Conservation (phyloP, 2,113 vertebrate species). For the Poeciliopsis turrubarensis region DNA sequence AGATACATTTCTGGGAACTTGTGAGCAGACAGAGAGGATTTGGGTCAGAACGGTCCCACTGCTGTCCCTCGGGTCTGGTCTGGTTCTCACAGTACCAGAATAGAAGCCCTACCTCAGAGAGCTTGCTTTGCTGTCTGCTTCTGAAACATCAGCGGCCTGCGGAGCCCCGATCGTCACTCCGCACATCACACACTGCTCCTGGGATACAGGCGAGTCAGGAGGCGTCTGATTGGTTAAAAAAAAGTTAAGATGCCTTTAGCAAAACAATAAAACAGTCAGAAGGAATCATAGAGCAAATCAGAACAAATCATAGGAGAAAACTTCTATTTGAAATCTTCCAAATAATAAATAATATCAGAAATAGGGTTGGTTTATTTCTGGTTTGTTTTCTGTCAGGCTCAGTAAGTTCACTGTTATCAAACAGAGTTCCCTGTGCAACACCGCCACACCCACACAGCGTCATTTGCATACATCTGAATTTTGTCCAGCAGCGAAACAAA, state of each 20-base stretch:
- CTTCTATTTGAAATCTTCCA: not conserved
- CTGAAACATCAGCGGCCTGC: constrained; percentile 30
- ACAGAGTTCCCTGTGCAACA: not conserved
- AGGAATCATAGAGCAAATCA: not conserved
- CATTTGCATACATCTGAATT: not conserved
- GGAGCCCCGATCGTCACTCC: constrained; percentile 22
- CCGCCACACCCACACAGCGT: not conserved
- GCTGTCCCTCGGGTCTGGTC: constrained; percentile 34
- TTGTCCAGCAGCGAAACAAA: not conserved
- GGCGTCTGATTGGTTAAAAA: constrained; percentile 5
- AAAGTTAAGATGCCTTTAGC: not conserved
- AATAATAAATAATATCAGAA: not conserved
- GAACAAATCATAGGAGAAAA: not conserved
- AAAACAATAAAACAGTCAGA: not conserved
- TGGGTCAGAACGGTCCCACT: constrained; percentile 39
- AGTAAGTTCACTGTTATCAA: not conserved
- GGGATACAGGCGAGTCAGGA: constrained; percentile 12
- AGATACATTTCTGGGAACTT: constrained; percentile 67
- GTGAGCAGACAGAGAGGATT: constrained; percentile 19
- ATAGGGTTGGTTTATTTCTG: not conserved
- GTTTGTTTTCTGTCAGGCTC: not conserved
- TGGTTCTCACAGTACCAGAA: constrained; percentile 60
- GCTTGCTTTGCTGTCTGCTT: constrained; percentile 46
- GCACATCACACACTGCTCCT: constrained; percentile 30
- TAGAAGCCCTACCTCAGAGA: constrained; percentile 68